Base-by-base conservation (phyloP, 2,888 invertebrate genomes). In the Scaptomyza caliginosa region DNA sequence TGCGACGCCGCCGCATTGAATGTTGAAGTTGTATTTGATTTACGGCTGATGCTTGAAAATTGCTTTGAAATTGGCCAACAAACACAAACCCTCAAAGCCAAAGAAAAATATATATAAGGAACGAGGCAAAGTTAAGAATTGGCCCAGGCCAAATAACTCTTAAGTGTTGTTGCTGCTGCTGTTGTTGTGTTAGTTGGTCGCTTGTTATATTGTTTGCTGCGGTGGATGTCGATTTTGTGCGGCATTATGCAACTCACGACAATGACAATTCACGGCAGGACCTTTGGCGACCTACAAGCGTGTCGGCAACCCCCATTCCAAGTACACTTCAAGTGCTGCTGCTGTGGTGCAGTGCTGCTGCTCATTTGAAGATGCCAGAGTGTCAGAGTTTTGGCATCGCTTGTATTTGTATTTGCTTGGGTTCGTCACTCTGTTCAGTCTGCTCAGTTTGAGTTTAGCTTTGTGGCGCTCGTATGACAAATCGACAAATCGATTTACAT, bases 161-260 rank as follows among this genome's bases (percentile, higher is more conserved):
- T 42, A 49, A 59, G 16, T 45, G 23, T 23, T 21, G 10, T 23
- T 34, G 21, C 13, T 34, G 51, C 17, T 55, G 48, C 19, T 46
- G 26, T 13, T 57, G 26, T 32, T 52, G 68, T 58, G 45, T 24
- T 55, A 45, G 21, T 30, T 46, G 46, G 30, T 32, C 30, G 32
- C 21, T 46, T 32, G 45, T 45, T 28, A 28, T 19, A 45, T 10
- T 17, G n/a, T 28, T 46, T 13, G 21, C 10, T 36, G 42, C 43
- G 36, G 21, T 46, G 39, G 66, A 36, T 81, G 81, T 82, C 85
- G 82, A 85, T 83, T 83, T 78, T 79, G 75, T 81, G 79, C 84
- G 82, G 82, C 86, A 78, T 81, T 84, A 84, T 86, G 86, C 86
- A 84, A 84, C 86, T 84, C 84, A 84, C 84, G 84, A 84, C 86